Base-by-base conservation (phyloP, 92 coral and sea anemone species). In the Palythoa heliodiscus region DNA sequence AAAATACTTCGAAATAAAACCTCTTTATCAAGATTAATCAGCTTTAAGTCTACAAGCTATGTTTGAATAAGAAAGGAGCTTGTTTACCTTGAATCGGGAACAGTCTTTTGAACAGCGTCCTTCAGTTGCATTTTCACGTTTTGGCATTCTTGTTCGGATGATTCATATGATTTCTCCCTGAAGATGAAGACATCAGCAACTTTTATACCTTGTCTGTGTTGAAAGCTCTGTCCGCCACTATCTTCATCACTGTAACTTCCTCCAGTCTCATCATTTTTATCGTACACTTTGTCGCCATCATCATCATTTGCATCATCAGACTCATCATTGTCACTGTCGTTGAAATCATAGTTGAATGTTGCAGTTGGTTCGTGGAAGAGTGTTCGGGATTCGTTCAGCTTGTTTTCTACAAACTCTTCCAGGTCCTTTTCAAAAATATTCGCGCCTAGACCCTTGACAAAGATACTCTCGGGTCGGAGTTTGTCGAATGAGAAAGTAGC, bases 161-260 rank as follows among this genome's bases (percentile, higher is more conserved):
- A 80, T 22, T 80, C 84, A 67, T 43, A 80, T 2, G 24, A 8
- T 24, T 80, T 80, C 15, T 80, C 84, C 14, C 84, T 64, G 14
- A 66, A 1, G 47, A 80, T 80, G 16, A 66, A 14, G 22, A 80
- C 15, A 3, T 66, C 43, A n/a, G 40, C 48, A 47, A 80, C 63
- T 80, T 80, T 22, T 19, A 80, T 66, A 16, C 66, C 47, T 17
- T 80, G 61, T 43, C 63, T 53, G 81, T n/a, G 6, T 22, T 4
- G 22, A 25, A 39, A n/a, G 2, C 39, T 29, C 7, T 19, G 50
- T 43, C 50, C 4, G 50, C 50, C 69, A 19, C 76, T 40, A 37
- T 35, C 23, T 16, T 40, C 15, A 71, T 38, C 53, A 40, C 50
- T 38, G n/a, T 20, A 38, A 10, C 20, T 47, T 39, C 22, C 76